Evolutionary conservation across 2,113 vertebrate genomes (phyloP), one percentile per base, ranked within the genome.

Genomic region (Pterocles orientalis): DNA sequence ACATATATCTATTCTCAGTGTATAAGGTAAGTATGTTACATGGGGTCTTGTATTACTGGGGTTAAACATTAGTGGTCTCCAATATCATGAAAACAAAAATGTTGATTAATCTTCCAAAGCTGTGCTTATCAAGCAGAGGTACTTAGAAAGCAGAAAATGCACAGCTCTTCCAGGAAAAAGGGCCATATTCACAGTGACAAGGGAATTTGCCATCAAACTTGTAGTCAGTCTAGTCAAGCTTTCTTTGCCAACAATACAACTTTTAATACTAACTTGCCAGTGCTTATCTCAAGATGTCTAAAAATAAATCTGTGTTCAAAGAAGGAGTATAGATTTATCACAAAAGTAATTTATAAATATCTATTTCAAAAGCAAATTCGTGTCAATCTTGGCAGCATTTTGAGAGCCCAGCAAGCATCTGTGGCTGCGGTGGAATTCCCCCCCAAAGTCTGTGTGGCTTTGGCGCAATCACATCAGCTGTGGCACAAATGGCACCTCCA

Each of bases 101-200:
- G 5, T 29, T 39, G 24, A 12, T 39, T 14, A 15, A 58, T 61
- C 7, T 50, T 7, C 28, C 29, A 26, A 28, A 14, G 54, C 3
- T 20, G 11, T 12, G 56, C 18, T 8, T 0, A 25, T 7, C 36
- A 8, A 15, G 31, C 28, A 15, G 77, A 56, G 34, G 10, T 15
- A 16, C 3, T 39, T 1, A 1, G 6, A 5, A 45, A 25, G 0
- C 50, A 41, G 43, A 7, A 48, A 15, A 24, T 0, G 4, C 31
- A 2, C 0, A 9, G 70, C 47, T 81, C 45, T 20, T 20, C 68
- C 62, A 29, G 58, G 31, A 20, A 3, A 31, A 29, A 24, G 56
- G 57, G 39, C 21, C 36, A 19, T 10, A 4, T 1, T 10, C 23
- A 2, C 3, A 33, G 54, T 3, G 12, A 26, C 60, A 31, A 34